phyloP scores from a whole-genome alignment of 1,140 invertebrate species.

The Agraylea sexmaculata region DNA sequence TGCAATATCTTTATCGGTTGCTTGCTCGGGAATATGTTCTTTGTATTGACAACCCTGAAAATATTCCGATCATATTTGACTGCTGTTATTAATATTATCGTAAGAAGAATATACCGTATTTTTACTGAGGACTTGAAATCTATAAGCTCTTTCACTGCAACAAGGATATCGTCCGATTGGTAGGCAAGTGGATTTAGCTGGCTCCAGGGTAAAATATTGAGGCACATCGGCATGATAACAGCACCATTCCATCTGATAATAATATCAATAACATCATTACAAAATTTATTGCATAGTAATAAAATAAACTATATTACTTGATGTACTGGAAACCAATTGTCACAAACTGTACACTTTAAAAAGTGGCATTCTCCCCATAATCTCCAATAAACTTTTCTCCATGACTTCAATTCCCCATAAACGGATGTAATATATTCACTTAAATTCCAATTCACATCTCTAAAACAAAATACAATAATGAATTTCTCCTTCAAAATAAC shows the following conservation, averaged over 20 bases:
- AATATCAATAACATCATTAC: constrained; percentile 5
- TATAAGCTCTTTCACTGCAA: constrained; percentile 70
- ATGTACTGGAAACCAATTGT: constrained; percentile 60
- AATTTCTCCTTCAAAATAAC: constrained; percentile 1
- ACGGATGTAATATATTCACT: constrained; percentile 68
- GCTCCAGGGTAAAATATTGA: constrained; percentile 62
- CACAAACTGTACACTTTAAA: constrained; percentile 61
- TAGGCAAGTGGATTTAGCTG: constrained; percentile 43
- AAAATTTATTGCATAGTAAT: background rate
- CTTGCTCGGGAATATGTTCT: constrained; percentile 49
- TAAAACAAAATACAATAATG: constrained; percentile 26
- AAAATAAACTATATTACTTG: constrained; percentile 32
- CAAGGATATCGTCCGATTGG: constrained; percentile 70
- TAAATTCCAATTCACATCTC: constrained; percentile 70
- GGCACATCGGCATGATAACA: constrained; percentile 61
- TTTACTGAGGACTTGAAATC: constrained; percentile 56
- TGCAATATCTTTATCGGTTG: constrained; percentile 41
- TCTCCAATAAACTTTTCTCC: constrained; percentile 86
- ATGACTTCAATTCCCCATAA: constrained; percentile 65
- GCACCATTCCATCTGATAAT: constrained; percentile 57
- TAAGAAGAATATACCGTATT: constrained; percentile 26
- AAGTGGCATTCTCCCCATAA: constrained; percentile 83
- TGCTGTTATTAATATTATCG: too few species aligned
- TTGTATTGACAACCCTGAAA: constrained; percentile 49
- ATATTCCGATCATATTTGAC: too few species aligned